Evolutionary conservation across 1,140 invertebrate genomes (phyloP), one percentile per base, ranked within the genome.

Genomic region (Drosophila kurseongensis): DNA sequence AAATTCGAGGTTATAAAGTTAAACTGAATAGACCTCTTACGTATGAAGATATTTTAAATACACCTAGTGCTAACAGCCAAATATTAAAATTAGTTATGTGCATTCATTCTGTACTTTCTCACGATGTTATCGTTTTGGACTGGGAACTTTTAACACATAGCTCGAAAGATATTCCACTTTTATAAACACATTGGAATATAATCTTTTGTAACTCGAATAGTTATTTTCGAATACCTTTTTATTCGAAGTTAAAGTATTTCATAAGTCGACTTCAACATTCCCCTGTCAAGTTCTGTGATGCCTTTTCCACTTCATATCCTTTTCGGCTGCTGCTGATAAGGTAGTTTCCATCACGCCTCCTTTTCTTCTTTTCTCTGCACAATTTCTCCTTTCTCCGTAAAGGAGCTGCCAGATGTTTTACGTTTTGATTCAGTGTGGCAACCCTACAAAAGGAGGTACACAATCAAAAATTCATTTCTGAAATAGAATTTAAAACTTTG

Each of bases 381-480:
- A 35, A 14, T 48, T 65, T 51, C 59, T 52, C 44, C 56, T 51
- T 63, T 59, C 9, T 32, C 16, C 14, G 29, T 2, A 18, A 35
- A 35, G 52, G 80, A 41, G 79, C 78, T 89, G 76, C 84, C 75
- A 75, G 58, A 74, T 62, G n/a, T 29, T 44, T 52, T 35, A 40
- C 13, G 14, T 27, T 57, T 47, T 7, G 36, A 12, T 40, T 23
- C 45, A 29, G 13, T 23, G 41, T 66, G 73, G 72, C 72, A 66
- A 48, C 69, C 41, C 59, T 63, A 45, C 10, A 41, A 27, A 23
- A 7, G 18, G 55, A 54, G 13, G 40, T 44, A 18, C 57, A 63
- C 73, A 66, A 75, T 75, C 47, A 66, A 75, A 52, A 75, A 75
- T 75, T 75, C 45, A 75, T 75, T 75, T 75, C 47, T 35, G 56